Conservation (phyloP, 1,140 invertebrate species). For the Odontomachus brunneus region DNA sequence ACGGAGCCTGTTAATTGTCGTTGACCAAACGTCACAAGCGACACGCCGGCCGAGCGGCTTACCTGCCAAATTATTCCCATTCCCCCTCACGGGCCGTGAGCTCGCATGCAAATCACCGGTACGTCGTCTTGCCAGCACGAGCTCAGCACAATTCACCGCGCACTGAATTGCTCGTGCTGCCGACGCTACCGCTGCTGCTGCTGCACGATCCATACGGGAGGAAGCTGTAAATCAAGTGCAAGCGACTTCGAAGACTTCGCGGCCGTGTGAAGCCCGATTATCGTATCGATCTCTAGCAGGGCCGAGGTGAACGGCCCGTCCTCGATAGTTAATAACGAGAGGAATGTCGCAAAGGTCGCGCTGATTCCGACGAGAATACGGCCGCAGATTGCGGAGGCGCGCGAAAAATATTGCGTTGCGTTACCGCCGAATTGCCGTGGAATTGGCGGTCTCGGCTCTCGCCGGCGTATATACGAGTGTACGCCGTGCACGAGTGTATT, state of each 20-base stretch:
- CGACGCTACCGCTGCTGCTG: conserved; percentile 49
- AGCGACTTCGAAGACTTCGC: conserved; percentile 57
- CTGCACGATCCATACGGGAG: conserved; percentile 55
- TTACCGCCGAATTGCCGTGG: not conserved
- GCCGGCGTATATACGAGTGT: no score
- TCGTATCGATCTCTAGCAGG: not conserved
- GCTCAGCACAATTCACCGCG: conserved; percentile 74
- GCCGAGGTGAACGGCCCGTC: not conserved
- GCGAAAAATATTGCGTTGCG: not conserved
- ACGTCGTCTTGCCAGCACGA: conserved; percentile 74
- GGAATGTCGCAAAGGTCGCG: not conserved
- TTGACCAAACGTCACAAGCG: conserved; percentile 63
- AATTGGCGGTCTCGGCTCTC: not conserved
- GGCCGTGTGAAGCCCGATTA: conserved; percentile 24
- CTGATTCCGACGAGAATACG: not conserved
- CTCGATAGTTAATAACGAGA: not conserved
- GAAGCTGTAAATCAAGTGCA: conserved; percentile 69
- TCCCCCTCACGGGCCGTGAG: conserved; percentile 55
- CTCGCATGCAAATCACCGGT: conserved; percentile 75
- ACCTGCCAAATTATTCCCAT: conserved; percentile 70
- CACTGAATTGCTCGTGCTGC: conserved; percentile 52
- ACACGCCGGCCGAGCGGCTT: conserved; percentile 64
- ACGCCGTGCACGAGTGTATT: not conserved
- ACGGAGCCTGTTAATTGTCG: conserved; percentile 67
- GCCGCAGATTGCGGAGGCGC: not conserved